Percentiles rank a stretch among this genome's conserved stretches.
Evolutionary conservation across 2,797 vertebrate genomes (phyloP).

Genomic region (Aplochiton taeniatus): DNA sequence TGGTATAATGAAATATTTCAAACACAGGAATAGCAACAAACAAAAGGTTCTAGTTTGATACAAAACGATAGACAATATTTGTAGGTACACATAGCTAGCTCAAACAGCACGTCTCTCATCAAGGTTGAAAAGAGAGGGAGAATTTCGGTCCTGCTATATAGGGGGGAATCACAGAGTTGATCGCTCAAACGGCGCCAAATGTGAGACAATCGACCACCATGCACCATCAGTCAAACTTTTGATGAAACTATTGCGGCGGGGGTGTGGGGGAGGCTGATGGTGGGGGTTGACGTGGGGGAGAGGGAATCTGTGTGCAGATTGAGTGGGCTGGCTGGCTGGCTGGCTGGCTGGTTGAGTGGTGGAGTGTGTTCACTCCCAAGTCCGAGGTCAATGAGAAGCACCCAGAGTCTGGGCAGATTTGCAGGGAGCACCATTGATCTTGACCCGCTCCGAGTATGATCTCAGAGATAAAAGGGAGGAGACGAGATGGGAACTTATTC

Average conservation of each 20-base stretch:
- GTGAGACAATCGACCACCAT: neutral
- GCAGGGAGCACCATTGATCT: slow-evolving; percentile 78
- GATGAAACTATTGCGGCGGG: slow-evolving; percentile 7
- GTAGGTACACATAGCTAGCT: no score
- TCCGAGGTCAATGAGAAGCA: slow-evolving; percentile 75
- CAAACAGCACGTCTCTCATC: no score
- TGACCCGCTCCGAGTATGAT: slow-evolving; percentile 74
- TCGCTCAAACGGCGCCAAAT: no score
- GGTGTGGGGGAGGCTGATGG: neutral
- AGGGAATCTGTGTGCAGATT: slow-evolving; percentile 38
- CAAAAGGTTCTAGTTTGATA: no score
- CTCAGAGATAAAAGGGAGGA: slow-evolving; percentile 77
- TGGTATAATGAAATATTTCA: no score
- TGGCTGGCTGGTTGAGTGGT: slow-evolving; percentile 24
- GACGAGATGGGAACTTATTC: slow-evolving; percentile 72
- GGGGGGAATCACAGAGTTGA: no score
- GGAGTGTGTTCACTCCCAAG: slow-evolving; percentile 44
- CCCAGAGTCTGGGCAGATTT: slow-evolving; percentile 73
- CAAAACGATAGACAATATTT: no score
- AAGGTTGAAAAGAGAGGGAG: no score
- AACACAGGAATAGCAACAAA: no score
- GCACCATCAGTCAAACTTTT: slow-evolving; percentile 9
- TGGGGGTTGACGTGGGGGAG: neutral
- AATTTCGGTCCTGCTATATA: no score
- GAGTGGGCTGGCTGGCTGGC: slow-evolving; percentile 26